A percentile compares a stretch with the other conserved stretches of the same genome.
phyloP scores from a whole-genome alignment of 2,888 invertebrate genomes.

The Ethmia dodecea region DNA sequence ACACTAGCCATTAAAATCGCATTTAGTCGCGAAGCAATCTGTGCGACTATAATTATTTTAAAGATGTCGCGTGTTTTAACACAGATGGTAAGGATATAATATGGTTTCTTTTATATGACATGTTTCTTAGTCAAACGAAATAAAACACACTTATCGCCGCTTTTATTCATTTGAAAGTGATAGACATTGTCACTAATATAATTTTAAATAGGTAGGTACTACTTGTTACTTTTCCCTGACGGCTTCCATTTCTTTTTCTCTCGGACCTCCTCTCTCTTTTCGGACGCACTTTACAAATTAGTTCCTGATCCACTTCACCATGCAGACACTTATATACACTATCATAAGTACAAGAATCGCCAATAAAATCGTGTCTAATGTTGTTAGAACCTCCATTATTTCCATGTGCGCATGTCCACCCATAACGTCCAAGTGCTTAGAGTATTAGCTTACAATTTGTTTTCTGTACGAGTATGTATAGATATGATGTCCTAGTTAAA shows the following conservation, averaged over 20 bases:
- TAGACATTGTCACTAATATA: too few relatives aligned
- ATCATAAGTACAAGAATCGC: conserved; percentile 28
- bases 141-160: too few relatives aligned
- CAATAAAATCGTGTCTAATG: conserved; percentile 34
- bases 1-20: conserved; percentile 33
- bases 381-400: conserved; percentile 33
- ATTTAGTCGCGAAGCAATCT: conserved; percentile 26
- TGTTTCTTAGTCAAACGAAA: too few relatives aligned
- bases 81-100: conserved; percentile 6
- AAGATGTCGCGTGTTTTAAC: conserved; percentile 5
- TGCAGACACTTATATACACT: conserved; percentile 24
- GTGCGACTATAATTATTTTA: conserved; percentile 13
- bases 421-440: too few relatives aligned
- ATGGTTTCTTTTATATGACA: too few relatives aligned
- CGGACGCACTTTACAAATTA: conserved; percentile 29
- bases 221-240: too few relatives aligned
- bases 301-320: conserved; percentile 28
- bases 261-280: conserved; percentile 22
- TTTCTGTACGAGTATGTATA: too few relatives aligned
- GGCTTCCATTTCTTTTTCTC: conserved; percentile 27
- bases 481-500: too few relatives aligned
- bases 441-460: too few relatives aligned
- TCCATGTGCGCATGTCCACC: conserved; percentile 41
- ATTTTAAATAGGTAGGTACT: too few relatives aligned
- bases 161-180: too few relatives aligned